These are phyloP conservation scores for Lophochroa leadbeateri DNA, from an alignment of 2,113 vertebrate species.

Conservation along the genomic window DNA sequence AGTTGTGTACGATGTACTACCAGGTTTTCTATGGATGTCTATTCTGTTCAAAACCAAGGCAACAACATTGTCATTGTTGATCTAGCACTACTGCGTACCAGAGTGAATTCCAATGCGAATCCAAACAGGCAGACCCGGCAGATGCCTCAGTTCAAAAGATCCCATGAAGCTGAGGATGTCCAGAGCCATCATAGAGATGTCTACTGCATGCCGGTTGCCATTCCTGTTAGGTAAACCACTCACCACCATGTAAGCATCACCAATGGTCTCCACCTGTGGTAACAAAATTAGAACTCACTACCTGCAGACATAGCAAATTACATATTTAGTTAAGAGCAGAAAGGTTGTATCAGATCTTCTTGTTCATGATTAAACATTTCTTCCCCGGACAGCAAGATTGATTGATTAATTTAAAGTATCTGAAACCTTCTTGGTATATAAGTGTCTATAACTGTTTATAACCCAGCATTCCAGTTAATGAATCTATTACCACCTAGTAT, in stretches of 20 bases:
- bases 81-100: conserved; percentile 73
- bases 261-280: conserved; percentile 94
- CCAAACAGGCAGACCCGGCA: conserved; percentile 95
- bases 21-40: not conserved
- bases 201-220: conserved; percentile 90
- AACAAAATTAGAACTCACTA: conserved; percentile 3
- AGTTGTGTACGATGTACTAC: not conserved
- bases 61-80: not conserved
- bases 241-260: conserved; percentile 97
- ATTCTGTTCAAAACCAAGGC: not conserved
- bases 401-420: not conserved
- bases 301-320: not conserved
- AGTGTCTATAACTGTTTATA: not conserved
- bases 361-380: not conserved
- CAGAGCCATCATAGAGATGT: conserved; percentile 95
- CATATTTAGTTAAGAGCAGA: not conserved
- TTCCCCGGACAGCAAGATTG: not conserved
- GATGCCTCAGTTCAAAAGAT: conserved; percentile 89
- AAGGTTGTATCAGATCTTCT: not conserved
- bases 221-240: conserved; percentile 94
- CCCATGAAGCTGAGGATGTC: conserved; percentile 95
- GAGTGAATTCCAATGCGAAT: conserved; percentile 98
- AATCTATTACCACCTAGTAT: not conserved
- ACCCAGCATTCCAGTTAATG: not conserved
- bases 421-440: not conserved